Evolutionary conservation across 2,113 vertebrate species (phyloP).

Genomic region (Gallinago undulata): DNA sequence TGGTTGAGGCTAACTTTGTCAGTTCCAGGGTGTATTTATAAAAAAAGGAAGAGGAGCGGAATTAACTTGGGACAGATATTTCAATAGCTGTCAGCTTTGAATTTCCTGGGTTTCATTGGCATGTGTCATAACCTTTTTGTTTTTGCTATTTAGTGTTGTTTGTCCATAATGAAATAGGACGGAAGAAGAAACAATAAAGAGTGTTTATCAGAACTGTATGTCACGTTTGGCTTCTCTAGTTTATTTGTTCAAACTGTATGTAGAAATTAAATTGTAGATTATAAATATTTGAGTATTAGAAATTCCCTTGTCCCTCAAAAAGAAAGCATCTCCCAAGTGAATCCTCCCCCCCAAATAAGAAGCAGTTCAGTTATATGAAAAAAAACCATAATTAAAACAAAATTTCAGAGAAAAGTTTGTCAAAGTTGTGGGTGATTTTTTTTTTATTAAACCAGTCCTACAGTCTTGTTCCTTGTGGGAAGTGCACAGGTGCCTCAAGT

Average conservation of each 20-base stretch:
- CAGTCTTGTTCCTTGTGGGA: background rate
- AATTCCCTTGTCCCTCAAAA: background rate
- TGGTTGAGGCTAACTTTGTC: background rate
- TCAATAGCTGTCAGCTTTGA: background rate
- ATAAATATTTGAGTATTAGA: background rate
- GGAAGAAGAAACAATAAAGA: background rate
- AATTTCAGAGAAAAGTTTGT: background rate
- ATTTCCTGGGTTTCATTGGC: conserved; percentile 16
- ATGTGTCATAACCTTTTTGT: background rate
- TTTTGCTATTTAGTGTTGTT: background rate
- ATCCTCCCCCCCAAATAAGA: background rate
- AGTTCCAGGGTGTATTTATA: background rate
- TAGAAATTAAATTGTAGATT: background rate
- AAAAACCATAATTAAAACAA: background rate
- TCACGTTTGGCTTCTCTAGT: background rate
- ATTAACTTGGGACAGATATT: background rate
- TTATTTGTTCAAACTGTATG: background rate
- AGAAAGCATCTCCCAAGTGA: background rate
- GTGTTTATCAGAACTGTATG: background rate
- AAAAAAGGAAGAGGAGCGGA: conserved; percentile 13
- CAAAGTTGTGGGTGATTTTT: background rate
- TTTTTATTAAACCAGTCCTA: background rate
- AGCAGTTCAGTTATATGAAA: background rate
- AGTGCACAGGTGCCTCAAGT: background rate
- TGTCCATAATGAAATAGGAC: background rate